These are phyloP conservation scores for Acanthiza pusilla DNA, from an alignment of 2,797 vertebrate species.

Conservation along the genomic window DNA sequence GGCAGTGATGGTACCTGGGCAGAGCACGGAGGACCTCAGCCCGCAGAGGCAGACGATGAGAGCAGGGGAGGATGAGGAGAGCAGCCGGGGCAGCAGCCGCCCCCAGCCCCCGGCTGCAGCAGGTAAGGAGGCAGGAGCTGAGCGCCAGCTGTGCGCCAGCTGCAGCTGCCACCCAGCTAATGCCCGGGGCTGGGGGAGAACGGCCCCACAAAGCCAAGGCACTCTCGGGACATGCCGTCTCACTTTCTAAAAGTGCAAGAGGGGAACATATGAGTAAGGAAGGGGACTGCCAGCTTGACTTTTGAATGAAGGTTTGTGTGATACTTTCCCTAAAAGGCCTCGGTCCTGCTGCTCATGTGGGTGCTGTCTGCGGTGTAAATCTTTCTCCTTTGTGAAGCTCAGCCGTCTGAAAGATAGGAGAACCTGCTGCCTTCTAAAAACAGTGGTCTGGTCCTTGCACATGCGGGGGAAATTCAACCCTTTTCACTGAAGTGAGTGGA, in stretches of 20 bases:
- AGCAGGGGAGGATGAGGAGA: constrained; percentile 33
- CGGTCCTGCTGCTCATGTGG: fast-evolving
- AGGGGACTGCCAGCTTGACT: not conserved
- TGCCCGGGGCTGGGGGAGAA: not conserved
- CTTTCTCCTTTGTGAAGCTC: not conserved
- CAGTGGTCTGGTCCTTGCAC: not conserved
- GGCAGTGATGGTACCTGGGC: constrained; percentile 65
- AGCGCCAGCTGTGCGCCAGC: no score
- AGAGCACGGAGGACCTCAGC: constrained; percentile 57
- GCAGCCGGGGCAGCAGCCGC: not conserved
- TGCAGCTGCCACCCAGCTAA: not conserved
- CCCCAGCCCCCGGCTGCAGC: constrained; percentile 24
- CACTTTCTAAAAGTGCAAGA: not conserved
- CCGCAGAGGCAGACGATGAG: constrained; percentile 32
- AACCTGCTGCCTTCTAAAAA: not conserved
- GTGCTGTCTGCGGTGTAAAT: not conserved
- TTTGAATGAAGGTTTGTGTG: not conserved
- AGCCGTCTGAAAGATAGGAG: not conserved
- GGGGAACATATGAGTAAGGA: not conserved
- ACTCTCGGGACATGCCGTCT: not conserved
- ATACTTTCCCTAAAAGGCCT: not conserved
- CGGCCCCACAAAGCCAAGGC: not conserved
- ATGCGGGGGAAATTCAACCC: not conserved
- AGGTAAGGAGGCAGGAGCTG: constrained; percentile 67
- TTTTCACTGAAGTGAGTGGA: not conserved